Percentiles rank a stretch among this genome's conserved stretches.
Evolutionary conservation across 1,140 invertebrate genomes (phyloP).

Genomic region (Drosophila hydei): DNA sequence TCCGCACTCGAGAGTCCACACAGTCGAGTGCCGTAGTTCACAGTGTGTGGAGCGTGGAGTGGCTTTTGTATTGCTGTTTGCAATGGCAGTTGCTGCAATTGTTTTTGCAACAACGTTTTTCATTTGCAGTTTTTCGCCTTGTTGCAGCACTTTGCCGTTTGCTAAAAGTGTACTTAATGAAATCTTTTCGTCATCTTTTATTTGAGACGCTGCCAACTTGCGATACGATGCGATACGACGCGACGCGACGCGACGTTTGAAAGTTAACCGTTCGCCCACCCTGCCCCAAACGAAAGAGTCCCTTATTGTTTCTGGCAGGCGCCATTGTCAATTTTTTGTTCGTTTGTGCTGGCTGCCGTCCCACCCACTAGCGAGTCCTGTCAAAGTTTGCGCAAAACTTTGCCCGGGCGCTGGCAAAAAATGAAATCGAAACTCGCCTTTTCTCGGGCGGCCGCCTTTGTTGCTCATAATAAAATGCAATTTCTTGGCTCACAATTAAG

Average conservation of each 20-base stretch:
- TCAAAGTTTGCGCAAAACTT: conserved; percentile 65
- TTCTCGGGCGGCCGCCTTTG: conserved; percentile 26
- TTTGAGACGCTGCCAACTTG: conserved; percentile 56
- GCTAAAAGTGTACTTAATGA: conserved; percentile 78
- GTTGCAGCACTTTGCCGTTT: conserved; percentile 52
- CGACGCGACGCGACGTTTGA: conserved; percentile 50
- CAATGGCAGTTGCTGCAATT: conserved; percentile 64
- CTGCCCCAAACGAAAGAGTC: not conserved
- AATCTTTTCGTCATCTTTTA: conserved; percentile 83
- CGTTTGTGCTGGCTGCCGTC: not conserved
- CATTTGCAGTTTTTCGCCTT: conserved; percentile 40
- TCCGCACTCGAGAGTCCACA: conserved; percentile 7
- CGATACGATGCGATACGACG: conserved; percentile 2
- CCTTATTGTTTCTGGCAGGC: conserved; percentile 63
- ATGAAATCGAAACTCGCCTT: conserved; percentile 77
- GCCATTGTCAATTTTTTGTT: conserved; percentile 66
- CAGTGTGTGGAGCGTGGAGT: not conserved
- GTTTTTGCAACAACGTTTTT: conserved; percentile 75
- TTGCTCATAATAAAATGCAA: conserved; percentile 77
- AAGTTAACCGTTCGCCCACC: conserved; percentile 39
- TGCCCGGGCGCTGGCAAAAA: conserved; percentile 44
- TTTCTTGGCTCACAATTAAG: conserved; percentile 70
- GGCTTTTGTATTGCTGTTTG: conserved; percentile 63
- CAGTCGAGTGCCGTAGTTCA: not conserved
- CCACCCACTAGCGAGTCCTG: conserved; percentile 22